Evolutionary conservation across 2,797 vertebrate genomes (phyloP), one percentile per base, ranked within the genome.

Genomic region (Pogoniulus pusillus): DNA sequence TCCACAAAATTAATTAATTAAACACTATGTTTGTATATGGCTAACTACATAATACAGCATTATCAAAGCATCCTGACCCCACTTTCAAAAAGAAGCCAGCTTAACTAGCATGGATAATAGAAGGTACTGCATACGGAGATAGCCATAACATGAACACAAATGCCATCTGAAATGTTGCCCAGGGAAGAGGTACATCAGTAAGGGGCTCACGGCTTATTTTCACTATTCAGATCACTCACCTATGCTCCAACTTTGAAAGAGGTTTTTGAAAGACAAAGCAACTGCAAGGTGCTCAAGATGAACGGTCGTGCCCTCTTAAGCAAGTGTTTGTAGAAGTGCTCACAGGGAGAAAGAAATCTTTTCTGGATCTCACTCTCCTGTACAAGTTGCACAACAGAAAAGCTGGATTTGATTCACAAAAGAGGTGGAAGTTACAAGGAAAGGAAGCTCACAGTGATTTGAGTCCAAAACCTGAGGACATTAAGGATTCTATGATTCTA

Each of bases 241-340:
- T 68, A 83, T 2, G 2, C 60, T 82, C 23, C 0, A 6, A 60
- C 70, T 91, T 73, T 51, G 71, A 88, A 89, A 79, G 30, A 77
- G 54, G 23, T 70, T 92, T 94, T 73, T 87, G 82, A 89, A 94
- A 92, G 74, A 57, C 85, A 85, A 92, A 90, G 76, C 80, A 87
- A 54, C 26, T 64, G 54, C 71, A 87, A 95, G 80, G 74, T 83
- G 57, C 68, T 85, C 4, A 4, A 91, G 85, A 92, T 76, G 60
- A 96, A 93, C 20, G 27, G 39, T 49, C 77, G 84, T 76, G 62
- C 12, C 73, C 77, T 88, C 82, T 88, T 85, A 78, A 79, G 66
- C 45, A 78, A 73, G 70, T 74, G 72, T 64, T 51, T 0, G 1
- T 41, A 90, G 74, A 5, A 0, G 49, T 17, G 43, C 72, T 92